Percentiles rank a stretch among this genome's conserved stretches.
Conservation (phyloP, 2,113 vertebrate genomes). For the Cepphus grylle region DNA sequence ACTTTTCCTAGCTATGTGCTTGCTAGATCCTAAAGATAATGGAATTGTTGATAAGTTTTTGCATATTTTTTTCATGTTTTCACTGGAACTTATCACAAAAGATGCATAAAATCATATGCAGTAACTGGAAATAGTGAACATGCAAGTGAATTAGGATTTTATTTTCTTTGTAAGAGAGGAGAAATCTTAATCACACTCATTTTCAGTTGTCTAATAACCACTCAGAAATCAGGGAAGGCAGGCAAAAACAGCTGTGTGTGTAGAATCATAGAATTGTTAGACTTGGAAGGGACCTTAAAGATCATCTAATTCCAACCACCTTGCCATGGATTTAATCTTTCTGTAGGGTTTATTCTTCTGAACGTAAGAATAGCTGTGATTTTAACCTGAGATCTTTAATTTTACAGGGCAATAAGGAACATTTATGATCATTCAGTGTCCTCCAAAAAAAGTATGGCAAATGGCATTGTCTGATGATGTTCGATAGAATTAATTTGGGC, state of each 20-base stretch:
- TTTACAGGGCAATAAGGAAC: neutral
- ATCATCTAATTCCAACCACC: neutral
- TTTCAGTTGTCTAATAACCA: neutral
- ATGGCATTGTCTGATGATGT: neutral
- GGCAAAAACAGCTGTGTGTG: accelerated
- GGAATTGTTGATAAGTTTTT: neutral
- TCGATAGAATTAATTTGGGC: neutral
- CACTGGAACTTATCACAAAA: neutral
- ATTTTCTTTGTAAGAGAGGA: neutral
- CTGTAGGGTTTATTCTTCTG: neutral
- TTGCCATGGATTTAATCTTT: neutral
- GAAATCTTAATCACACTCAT: neutral
- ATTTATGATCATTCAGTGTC: neutral
- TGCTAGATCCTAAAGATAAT: neutral
- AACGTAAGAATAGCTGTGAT: neutral
- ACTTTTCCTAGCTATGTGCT: neutral
- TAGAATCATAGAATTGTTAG: neutral
- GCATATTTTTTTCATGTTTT: neutral
- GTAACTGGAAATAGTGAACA: neutral
- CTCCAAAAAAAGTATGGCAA: neutral
- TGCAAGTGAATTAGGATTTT: neutral
- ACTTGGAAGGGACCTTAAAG: neutral
- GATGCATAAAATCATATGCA: neutral
- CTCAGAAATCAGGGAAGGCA: neutral
- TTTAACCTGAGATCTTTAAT: neutral